These are phyloP conservation scores for Neosilurus hyrtlii DNA, from an alignment of 2,797 vertebrate species.

Conservation along the genomic window DNA sequence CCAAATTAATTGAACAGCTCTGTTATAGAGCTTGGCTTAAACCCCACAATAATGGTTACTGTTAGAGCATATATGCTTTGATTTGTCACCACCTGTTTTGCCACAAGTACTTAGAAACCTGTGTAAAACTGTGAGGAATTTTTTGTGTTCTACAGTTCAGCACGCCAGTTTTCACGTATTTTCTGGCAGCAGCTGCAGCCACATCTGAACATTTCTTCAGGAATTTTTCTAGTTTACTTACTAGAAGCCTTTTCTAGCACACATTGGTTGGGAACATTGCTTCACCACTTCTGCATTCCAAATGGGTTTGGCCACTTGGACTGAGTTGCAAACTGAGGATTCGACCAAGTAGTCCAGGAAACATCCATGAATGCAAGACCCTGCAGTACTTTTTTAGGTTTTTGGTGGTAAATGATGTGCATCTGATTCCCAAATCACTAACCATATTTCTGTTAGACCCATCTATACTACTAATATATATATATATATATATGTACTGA, in stretches of 20 bases:
- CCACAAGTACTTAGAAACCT: no score
- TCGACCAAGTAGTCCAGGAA: background rate
- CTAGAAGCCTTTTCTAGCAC: background rate
- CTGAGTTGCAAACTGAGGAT: background rate
- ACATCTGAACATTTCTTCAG: no score
- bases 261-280: background rate
- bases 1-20: no score
- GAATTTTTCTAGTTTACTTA: background rate
- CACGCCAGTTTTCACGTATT: no score
- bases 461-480: background rate
- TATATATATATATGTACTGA: background rate
- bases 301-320: background rate
- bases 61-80: no score
- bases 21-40: no score
- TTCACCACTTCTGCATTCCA: background rate
- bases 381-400: background rate
- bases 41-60: no score
- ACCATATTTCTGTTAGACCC: background rate
- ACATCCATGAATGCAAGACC: background rate
- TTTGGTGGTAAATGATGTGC: background rate
- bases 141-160: no score
- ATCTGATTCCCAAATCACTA: background rate
- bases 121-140: no score
- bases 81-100: no score
- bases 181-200: no score